Evolutionary conservation across 2,888 invertebrate species (phyloP).

Genomic region (Minunthozetes semirufus): DNA sequence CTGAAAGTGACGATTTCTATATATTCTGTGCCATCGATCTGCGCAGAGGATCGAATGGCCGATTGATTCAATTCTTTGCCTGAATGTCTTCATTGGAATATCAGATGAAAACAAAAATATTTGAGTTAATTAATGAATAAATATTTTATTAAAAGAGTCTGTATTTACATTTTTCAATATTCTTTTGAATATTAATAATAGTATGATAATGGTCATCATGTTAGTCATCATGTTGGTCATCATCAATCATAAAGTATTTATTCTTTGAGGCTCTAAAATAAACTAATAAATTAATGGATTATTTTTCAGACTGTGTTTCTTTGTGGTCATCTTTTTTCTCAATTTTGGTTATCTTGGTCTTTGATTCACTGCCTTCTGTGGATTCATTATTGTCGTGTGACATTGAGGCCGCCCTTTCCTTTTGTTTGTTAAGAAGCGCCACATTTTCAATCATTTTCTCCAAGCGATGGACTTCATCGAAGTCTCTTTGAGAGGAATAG

Average conservation of each 20-base stretch:
- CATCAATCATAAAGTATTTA: too few species aligned
- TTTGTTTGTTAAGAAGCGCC: constrained; percentile 8
- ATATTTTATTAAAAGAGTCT: too few species aligned
- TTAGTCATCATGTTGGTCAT: too few species aligned
- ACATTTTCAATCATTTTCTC: constrained; percentile 26
- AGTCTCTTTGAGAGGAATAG: constrained; percentile 11
- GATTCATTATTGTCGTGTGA: neutral
- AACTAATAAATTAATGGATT: neutral
- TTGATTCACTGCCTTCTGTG: neutral
- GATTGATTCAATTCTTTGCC: constrained; percentile 96
- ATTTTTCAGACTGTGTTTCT: neutral
- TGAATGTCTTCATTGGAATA: constrained; percentile 96
- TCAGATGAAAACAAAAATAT: constrained; percentile 81
- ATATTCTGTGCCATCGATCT: constrained; percentile 92
- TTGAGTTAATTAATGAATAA: too few species aligned
- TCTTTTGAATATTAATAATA: too few species aligned
- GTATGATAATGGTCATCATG: too few species aligned
- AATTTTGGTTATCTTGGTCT: neutral
- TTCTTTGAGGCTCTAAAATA: too few species aligned
- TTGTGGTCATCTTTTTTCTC: neutral
- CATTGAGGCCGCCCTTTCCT: neutral
- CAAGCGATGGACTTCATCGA: constrained; percentile 9
- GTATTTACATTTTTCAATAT: too few species aligned
- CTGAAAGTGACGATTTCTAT: constrained; percentile 89
- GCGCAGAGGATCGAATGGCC: constrained; percentile 88